A percentile compares a stretch with the other conserved stretches of the same genome.
Conservation (phyloP, 23 tunicate genomes). For the Ascidia mentula region DNA sequence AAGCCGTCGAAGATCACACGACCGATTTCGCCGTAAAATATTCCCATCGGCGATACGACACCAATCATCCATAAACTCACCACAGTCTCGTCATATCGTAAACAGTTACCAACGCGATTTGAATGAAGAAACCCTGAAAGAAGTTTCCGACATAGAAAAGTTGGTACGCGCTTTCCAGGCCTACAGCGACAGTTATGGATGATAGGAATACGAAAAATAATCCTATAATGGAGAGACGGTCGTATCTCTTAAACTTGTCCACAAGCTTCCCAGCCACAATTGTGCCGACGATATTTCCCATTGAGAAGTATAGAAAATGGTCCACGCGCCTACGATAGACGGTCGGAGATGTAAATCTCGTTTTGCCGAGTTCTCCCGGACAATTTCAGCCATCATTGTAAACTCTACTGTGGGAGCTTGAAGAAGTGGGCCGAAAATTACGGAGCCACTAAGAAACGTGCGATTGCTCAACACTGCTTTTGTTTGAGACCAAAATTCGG, state of each 20-base stretch:
- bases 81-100: neutral
- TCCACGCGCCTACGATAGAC: neutral
- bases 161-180: neutral
- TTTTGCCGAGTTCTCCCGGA: neutral
- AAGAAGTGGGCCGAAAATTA: neutral
- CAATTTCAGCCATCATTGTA: neutral
- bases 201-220: neutral
- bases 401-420: neutral
- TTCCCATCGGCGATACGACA: neutral
- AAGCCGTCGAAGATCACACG: neutral
- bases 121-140: neutral
- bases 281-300: neutral
- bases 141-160: neutral
- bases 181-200: neutral
- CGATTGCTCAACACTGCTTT: neutral
- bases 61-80: neutral
- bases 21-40: neutral
- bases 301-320: neutral
- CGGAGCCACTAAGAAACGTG: neutral
- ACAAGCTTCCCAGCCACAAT: neutral
- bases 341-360: neutral
- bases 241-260: neutral
- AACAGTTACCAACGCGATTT: neutral
- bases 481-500: neutral
- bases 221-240: neutral